Base-by-base conservation (phyloP, 2,888 invertebrate genomes). In the Margaritifera margaritifera region DNA sequence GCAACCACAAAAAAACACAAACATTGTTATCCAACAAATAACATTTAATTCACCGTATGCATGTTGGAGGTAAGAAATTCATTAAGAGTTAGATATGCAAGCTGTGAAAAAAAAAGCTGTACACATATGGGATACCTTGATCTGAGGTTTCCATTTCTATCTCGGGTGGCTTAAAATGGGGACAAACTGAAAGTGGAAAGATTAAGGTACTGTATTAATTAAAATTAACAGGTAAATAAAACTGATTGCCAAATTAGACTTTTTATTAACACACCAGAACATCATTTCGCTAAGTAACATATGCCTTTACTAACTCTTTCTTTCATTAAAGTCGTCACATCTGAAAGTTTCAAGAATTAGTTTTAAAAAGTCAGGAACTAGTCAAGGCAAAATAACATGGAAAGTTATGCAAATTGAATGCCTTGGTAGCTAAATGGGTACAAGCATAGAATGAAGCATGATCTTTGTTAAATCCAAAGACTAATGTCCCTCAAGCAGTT, bases 131-230 rank as follows among this genome's bases (percentile, higher is more conserved):
- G 15, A 61, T 69, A 85, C 85, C 85, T 82, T 82, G 81, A 60
- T 84, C 84, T 70, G 78, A 82, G 18, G 78, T 75, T 27, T 84
- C 83, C 61, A 80, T 78, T 64, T 83, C 84, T 24, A 77, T 68
- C 22, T 80, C 80, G 25, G 74, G 72, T 27, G 80, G 76, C 42
- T 77, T 78, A 63, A 84, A 66, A 31, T 80, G 78, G 31, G 85
- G 82, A 66, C 83, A 85, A 51, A 84, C 84, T 86, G 76, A 56
- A 77, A 80, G 19, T 63, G 57, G 61, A 52, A 64, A 51, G 4
- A 24, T 62, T 20, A 25, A n/a, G 22, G 15, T 59, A 27, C 22
- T 19, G 8, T 25, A 19, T 18, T 22, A n/a, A 59, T 25, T 31
- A 42, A 42, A 3, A 42, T 42, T 42, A 31, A 42, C 42, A 42